Percentiles rank a stretch among this genome's conserved stretches.
These are phyloP conservation scores for Caenorhabditis plicata DNA, from an alignment of 2,888 invertebrate genomes.

Conservation along the genomic window DNA sequence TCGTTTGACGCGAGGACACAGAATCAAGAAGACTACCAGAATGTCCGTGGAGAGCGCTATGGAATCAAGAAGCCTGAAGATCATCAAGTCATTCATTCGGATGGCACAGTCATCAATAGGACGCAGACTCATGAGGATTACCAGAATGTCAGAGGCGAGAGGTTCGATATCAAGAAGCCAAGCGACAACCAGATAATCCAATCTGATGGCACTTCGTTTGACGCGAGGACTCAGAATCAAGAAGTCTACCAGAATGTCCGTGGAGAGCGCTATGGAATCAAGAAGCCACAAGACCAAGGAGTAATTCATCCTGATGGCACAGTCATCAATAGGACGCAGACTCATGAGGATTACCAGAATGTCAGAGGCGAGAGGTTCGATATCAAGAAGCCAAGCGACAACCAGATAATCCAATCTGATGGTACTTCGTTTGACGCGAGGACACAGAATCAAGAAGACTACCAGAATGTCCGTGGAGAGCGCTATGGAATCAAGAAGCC, in stretches of 20 bases:
- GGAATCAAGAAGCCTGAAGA: not conserved
- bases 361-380: slow-evolving; percentile 1
- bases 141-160: slow-evolving; percentile 6
- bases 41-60: slow-evolving; percentile 7
- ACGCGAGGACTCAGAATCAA: slow-evolving; percentile 6
- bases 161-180: slow-evolving; percentile 2
- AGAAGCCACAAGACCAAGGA: not conserved
- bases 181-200: slow-evolving; percentile 1
- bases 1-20: slow-evolving; percentile 19
- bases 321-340: not conserved
- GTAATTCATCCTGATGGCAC: not conserved
- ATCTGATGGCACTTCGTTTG: slow-evolving; percentile 4
- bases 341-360: slow-evolving; percentile 1
- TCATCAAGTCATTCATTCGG: not conserved
- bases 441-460: slow-evolving; percentile 5
- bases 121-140: slow-evolving; percentile 6
- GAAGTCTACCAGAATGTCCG: slow-evolving; percentile 5
- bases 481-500: not conserved
- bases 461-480: not conserved
- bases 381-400: not conserved
- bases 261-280: not conserved
- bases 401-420: not conserved
- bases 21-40: slow-evolving; percentile 20
- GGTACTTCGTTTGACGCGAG: not conserved
- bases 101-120: slow-evolving; percentile 1